Evolutionary conservation across 2,888 invertebrate species (phyloP), one percentile per base, ranked within the genome.

Genomic region (Phorcus lineatus): DNA sequence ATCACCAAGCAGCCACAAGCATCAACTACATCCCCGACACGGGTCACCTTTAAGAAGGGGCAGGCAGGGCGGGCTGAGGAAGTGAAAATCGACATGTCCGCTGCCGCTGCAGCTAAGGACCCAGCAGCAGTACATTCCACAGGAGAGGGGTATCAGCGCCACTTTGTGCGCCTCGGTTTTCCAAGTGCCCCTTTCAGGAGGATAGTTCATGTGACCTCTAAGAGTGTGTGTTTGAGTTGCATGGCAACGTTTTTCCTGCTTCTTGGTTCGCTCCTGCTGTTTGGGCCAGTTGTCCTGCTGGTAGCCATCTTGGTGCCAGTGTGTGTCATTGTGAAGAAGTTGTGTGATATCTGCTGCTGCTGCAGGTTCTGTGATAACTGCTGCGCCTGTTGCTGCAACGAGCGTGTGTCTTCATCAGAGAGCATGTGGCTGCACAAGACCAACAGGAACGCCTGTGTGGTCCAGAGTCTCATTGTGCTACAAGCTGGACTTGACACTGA

Each of bases 401-500:
- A 88, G 80, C 84, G 90, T 79, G 90, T 94, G 74, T 89, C 92
- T 22, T 92, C 93, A 19, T 92, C 93, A 28, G 94, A 94, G 85
- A 91, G 92, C 22, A 90, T 94, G 80, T 94, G 94, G 94, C 89
- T 89, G 17, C 80, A 74, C 28, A 70, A 76, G 36, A 77, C 76
- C 19, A 77, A 78, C 9, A 36, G 74, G 36, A 87, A 89, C 40
- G 79, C 80, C 22, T 81, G 85, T 19, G 92, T 94, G n/a, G 91
- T 93, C 28, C 94, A 94, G 86, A 93, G 94, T 53, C 89, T 95
- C 24, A 90, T 95, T 6, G 92, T 94, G 57, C 90, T 95, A 75
- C 94, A 94, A 83, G 91, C 92, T 1, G 93, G 93, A n/a, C 89
- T 95, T 82, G 93, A 93, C 78, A 89, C 94, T 55, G 87, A 90